phyloP scores from a whole-genome alignment of 2,113 vertebrate genomes.

The Gallinago undulata region DNA sequence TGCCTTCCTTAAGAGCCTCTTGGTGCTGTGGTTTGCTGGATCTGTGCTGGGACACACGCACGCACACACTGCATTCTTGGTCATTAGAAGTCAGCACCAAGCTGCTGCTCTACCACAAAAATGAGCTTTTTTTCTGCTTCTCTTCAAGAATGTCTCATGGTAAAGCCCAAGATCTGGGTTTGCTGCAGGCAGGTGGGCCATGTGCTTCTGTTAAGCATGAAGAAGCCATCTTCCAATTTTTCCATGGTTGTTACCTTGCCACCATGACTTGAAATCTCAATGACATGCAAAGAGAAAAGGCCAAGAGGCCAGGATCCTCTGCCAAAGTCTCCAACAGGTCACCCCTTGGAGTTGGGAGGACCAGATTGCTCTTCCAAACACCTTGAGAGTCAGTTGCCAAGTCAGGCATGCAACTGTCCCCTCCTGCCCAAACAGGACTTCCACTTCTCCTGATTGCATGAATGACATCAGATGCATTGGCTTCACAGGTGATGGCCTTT shows the following conservation, averaged over 20 bases:
- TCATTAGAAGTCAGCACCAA: not conserved
- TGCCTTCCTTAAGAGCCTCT: not conserved
- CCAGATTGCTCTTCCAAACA: not conserved
- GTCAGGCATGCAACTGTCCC: not conserved
- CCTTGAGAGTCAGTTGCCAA: not conserved
- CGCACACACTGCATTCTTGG: not conserved
- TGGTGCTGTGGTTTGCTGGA: not conserved
- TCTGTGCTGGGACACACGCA: not conserved
- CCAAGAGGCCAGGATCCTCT: not conserved
- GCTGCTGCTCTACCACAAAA: not conserved
- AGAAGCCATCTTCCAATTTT: not conserved
- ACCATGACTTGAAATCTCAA: not conserved
- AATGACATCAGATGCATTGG: rapidly evolving
- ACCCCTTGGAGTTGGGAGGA: not conserved
- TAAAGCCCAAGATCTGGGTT: not conserved
- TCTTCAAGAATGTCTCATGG: not conserved
- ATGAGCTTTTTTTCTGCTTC: not conserved
- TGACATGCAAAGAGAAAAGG: not conserved
- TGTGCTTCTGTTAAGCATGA: not conserved
- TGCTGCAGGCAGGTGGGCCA: too few relatives aligned
- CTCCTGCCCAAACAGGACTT: not conserved
- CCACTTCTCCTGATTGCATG: not conserved
- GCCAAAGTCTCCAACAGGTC: not conserved
- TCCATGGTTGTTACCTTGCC: not conserved
- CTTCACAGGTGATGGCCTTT: not conserved